These are phyloP conservation scores for Prinia subflava DNA, from an alignment of 2,113 vertebrate genomes.

Conservation along the genomic window DNA sequence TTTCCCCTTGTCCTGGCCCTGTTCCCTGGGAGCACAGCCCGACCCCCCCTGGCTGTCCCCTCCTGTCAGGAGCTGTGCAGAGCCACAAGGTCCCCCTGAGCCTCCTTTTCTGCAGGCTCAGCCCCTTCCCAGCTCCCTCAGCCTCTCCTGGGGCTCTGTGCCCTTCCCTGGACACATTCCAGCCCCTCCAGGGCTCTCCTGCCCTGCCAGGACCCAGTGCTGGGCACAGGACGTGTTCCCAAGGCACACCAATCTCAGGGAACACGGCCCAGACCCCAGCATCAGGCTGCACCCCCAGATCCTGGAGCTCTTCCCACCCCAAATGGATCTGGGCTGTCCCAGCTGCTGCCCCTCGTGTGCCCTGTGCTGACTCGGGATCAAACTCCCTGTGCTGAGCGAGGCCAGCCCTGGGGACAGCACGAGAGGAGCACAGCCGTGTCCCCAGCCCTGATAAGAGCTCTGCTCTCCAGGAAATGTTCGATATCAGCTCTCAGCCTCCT, in stretches of 20 bases:
- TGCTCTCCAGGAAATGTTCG: neutral
- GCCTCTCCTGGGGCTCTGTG: neutral
- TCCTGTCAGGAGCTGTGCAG: neutral
- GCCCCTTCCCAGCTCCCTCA: neutral
- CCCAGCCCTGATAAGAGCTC: rapidly evolving
- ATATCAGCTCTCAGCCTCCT: neutral
- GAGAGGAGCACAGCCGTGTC: rapidly evolving
- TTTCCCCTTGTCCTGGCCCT: neutral
- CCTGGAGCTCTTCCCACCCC: neutral
- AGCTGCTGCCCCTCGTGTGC: rapidly evolving
- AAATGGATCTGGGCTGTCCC: rapidly evolving
- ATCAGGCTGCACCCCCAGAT: no score
- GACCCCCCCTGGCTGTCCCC: neutral
- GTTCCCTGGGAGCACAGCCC: neutral
- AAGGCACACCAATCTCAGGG: neutral
- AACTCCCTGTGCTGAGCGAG: neutral
- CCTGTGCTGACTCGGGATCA: no score
- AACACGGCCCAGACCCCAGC: neutral
- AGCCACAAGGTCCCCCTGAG: neutral
- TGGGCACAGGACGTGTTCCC: no score
- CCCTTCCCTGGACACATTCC: neutral
- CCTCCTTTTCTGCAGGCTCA: neutral
- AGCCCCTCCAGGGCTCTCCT: neutral
- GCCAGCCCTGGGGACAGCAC: neutral
- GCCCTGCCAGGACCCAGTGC: no score